phyloP scores from a whole-genome alignment of 1,140 invertebrate species.

The Mylabris phalerata region DNA sequence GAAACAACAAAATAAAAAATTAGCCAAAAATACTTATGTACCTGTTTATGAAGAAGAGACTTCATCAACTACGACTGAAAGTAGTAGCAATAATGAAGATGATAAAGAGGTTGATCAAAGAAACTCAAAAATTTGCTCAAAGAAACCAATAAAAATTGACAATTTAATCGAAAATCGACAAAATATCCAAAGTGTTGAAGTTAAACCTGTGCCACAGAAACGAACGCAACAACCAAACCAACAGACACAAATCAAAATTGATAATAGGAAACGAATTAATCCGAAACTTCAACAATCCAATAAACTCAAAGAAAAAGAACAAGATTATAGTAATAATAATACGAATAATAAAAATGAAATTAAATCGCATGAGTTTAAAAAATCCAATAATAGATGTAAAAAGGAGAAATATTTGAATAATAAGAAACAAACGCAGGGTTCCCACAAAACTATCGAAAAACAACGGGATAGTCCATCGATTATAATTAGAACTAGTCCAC shows the following conservation, averaged over 20 bases:
- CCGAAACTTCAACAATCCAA: conserved; percentile 13
- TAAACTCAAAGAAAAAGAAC: not conserved
- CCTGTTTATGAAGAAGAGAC: conserved; percentile 57
- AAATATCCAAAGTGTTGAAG: not conserved
- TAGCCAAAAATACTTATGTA: conserved; percentile 26
- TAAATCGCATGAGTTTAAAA: conserved; percentile 5
- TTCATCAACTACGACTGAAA: conserved; percentile 65
- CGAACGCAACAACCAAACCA: not conserved
- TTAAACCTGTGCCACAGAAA: conserved; percentile 3
- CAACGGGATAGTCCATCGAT: conserved; percentile 1
- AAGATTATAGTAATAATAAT: not conserved
- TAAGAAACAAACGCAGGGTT: conserved; percentile 12
- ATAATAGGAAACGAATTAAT: not conserved
- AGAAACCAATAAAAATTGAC: conserved; percentile 1
- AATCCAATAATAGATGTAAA: conserved; percentile 16
- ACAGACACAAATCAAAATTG: not conserved
- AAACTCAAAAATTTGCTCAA: conserved; percentile 15
- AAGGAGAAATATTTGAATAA: conserved; percentile 18
- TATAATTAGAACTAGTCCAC: conserved; percentile 5
- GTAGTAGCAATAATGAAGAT: conserved; percentile 35
- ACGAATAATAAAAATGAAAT: not conserved
- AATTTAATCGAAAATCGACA: not conserved
- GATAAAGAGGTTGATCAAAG: conserved; percentile 35
- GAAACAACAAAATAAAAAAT: conserved; percentile 16
- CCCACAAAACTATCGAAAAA: conserved; percentile 4